A percentile compares a stretch with the other conserved stretches of the same genome.
Conservation (phyloP, 2,797 vertebrate species). For the Channa striata region DNA sequence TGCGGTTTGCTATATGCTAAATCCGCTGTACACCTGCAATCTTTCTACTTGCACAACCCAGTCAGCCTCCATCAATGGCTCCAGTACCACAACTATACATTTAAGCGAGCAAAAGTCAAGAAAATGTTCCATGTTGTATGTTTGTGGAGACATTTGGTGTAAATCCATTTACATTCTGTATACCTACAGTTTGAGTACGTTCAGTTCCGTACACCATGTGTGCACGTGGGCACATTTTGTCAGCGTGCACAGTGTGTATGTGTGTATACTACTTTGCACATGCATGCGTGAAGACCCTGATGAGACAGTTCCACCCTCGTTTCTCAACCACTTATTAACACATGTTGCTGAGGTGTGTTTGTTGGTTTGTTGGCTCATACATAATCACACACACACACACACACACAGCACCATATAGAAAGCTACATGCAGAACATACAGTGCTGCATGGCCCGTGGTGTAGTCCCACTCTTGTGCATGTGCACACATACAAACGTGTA, state of each 20-base stretch:
- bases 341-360: conserved; percentile 40
- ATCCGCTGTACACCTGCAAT: conserved; percentile 74
- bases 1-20: conserved; percentile 68
- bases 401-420: conserved; percentile 10
- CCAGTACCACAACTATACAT: conserved; percentile 55
- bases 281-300: conserved; percentile 5
- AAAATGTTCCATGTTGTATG: conserved; percentile 13
- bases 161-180: background rate
- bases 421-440: conserved; percentile 9
- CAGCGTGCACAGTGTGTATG: background rate
- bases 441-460: too few relatives aligned
- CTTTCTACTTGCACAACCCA: conserved; percentile 69
- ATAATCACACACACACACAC: conserved; percentile 13
- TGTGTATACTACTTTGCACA: background rate
- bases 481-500: conserved; percentile 18
- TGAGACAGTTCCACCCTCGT: conserved; percentile 10
- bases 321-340: conserved; percentile 38
- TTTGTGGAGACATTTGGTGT: too few relatives aligned
- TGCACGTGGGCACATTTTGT: conserved; percentile 1
- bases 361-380: conserved; percentile 28
- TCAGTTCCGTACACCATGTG: background rate
- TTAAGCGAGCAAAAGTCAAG: conserved; percentile 3
- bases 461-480: background rate
- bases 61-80: conserved; percentile 76
- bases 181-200: background rate